Evolutionary conservation across 1,140 invertebrate genomes (phyloP), one percentile per base, ranked within the genome.

Genomic region (Chironomus tepperi): DNA sequence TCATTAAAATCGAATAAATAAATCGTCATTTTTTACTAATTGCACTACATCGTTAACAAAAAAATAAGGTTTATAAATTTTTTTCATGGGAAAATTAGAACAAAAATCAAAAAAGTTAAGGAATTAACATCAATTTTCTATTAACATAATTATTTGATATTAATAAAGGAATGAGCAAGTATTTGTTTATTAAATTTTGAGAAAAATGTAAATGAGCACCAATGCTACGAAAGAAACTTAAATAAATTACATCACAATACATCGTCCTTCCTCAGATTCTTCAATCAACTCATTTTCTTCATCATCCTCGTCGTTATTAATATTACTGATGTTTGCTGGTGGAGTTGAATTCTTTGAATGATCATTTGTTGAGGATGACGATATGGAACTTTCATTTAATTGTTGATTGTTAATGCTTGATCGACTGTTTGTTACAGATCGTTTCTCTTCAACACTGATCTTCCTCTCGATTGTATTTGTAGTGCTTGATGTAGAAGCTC

Each of bases 31-130:
- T 34, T 34, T 34, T 34, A 34, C 24, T n/a, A 57, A 57, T 57
- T 57, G 47, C 47, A 57, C 47, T 57, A 57, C 47, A 57, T 57
- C 47, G 47, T 57, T 57, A 57, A 57, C 47, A 57, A 57, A 57
- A 12, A 57, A 47, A 47, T n/a, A n/a, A 34, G 24, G 24, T 34
- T 34, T 34, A 34, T 34, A 34, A 34, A 34, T 34, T 34, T 34
- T 34, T 34, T 2, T 34, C 24, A 2, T 34, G 5, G 5, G 1
- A 5, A 34, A 34, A 34, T 34, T 34, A 34, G 24, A 34, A 34
- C 24, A 34, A 34, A 34, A 34, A 2, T 34, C 2, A 34, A 34
- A 34, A n/a, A 57, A 57, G n/a, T 9, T 15, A 57, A 15, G 12
- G 12, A 57, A 15, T 57, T n/a, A 57, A 57, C 47, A 57, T 57